phyloP scores from a whole-genome alignment of 2,113 vertebrate species.

The Aldabrachelys gigantea region DNA sequence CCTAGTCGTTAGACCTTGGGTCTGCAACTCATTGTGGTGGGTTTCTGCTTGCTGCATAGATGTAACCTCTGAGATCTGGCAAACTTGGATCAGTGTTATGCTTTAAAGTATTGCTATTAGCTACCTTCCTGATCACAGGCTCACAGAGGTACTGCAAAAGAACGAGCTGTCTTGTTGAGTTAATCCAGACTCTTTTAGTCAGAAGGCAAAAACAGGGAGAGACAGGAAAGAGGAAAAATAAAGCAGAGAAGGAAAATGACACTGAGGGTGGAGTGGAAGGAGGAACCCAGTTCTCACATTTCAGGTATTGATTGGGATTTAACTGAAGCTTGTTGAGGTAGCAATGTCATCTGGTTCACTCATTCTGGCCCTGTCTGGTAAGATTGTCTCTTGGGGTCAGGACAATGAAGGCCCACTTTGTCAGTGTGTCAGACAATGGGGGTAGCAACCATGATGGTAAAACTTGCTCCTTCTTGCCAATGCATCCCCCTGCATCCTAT shows the following conservation, averaged over 20 bases:
- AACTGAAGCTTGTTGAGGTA: accelerated
- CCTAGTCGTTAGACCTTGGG: too few species aligned
- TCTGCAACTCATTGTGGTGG: too few species aligned
- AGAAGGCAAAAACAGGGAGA: neutral
- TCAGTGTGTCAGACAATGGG: neutral
- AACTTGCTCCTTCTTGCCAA: neutral
- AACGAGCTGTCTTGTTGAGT: neutral
- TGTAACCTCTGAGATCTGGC: too few species aligned
- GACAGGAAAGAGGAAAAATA: neutral
- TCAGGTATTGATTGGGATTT: neutral
- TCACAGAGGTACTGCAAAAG: neutral
- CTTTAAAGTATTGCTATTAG: neutral
- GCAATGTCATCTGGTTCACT: neutral
- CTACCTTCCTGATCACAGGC: neutral
- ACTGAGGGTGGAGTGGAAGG: accelerated
- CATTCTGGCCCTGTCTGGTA: neutral
- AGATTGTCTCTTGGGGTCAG: neutral
- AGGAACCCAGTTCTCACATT: neutral
- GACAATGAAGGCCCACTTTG: neutral
- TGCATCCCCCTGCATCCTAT: neutral
- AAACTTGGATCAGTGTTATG: too few species aligned
- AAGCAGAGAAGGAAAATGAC: neutral
- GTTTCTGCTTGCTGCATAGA: too few species aligned
- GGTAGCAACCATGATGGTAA: neutral
- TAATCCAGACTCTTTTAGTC: accelerated